Conservation (phyloP, 2,113 vertebrate genomes). For the Ciconia boyciana region DNA sequence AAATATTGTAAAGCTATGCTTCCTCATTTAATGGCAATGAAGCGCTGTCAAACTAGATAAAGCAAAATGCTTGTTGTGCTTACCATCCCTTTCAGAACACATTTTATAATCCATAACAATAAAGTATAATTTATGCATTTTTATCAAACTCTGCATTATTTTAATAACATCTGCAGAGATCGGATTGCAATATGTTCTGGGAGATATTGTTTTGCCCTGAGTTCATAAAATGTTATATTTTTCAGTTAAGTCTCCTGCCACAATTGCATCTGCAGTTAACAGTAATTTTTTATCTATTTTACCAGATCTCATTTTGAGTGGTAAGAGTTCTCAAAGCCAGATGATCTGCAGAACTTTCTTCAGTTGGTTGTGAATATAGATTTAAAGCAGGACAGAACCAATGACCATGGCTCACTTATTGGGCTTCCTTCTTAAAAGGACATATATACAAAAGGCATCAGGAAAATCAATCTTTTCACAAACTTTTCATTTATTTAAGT, state of each 20-base stretch:
- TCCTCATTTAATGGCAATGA: slow-evolving; percentile 25
- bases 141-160: slow-evolving; percentile 58
- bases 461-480: neutral
- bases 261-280: slow-evolving; percentile 25
- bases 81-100: slow-evolving; percentile 36
- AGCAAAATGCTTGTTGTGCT: slow-evolving; percentile 45
- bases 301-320: neutral
- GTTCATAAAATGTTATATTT: slow-evolving; percentile 44
- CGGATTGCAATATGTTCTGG: slow-evolving; percentile 30
- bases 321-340: neutral
- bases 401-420: neutral
- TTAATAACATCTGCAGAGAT: slow-evolving; percentile 50
- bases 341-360: slow-evolving; percentile 12
- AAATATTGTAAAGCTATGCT: neutral
- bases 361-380: neutral
- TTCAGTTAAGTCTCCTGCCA: slow-evolving; percentile 40
- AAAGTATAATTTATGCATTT: slow-evolving; percentile 66
- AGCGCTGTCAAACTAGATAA: neutral
- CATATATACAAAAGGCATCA: neutral
- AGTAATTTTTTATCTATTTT: slow-evolving; percentile 44
- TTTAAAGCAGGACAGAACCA: neutral
- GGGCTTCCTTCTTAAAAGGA: neutral
- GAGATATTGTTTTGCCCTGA: slow-evolving; percentile 56
- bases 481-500: neutral
- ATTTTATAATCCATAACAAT: slow-evolving; percentile 52